These are phyloP conservation scores for Lathronympha strigana DNA, from an alignment of 2,888 invertebrate species.

Conservation along the genomic window DNA sequence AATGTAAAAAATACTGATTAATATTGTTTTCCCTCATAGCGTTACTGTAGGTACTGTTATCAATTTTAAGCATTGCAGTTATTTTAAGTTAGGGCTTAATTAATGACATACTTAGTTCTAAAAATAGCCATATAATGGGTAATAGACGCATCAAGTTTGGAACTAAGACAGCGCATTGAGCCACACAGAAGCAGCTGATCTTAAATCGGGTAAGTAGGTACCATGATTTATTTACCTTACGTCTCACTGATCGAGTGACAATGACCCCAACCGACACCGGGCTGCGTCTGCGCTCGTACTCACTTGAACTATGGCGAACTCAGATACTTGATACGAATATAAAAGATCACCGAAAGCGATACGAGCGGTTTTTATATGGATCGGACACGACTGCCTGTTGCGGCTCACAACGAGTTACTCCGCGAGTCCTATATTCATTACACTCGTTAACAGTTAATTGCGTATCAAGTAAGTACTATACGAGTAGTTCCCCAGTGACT, in stretches of 20 bases:
- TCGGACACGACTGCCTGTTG: constrained; percentile 19
- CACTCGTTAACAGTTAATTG: constrained; percentile 23
- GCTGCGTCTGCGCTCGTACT: constrained; percentile 17
- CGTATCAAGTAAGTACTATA: not conserved
- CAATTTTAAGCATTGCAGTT: too few relatives aligned
- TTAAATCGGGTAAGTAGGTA: not conserved
- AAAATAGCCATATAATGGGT: too few relatives aligned
- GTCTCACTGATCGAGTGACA: constrained; percentile 19
- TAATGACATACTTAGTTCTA: too few relatives aligned
- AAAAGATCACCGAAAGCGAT: constrained; percentile 13
- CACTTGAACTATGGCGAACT: constrained; percentile 18
- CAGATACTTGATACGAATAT: constrained; percentile 11
- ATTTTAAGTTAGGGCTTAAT: too few relatives aligned
- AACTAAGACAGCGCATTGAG: not conserved
- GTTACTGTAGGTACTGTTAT: too few relatives aligned
- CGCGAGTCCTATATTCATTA: constrained; percentile 17
- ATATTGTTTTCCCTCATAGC: too few relatives aligned
- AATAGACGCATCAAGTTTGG: too few relatives aligned
- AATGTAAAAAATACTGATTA: too few relatives aligned
- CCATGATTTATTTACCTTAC: constrained; percentile 7
- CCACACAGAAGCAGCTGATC: not conserved
- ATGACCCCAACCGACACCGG: constrained; percentile 26
- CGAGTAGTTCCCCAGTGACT: not conserved
- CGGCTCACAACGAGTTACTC: constrained; percentile 27
- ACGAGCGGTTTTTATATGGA: not conserved